Percentiles rank a stretch among this genome's conserved stretches.
These are phyloP conservation scores for Myopa tessellatipennis DNA, from an alignment of 2,888 invertebrate genomes.

Conservation along the genomic window DNA sequence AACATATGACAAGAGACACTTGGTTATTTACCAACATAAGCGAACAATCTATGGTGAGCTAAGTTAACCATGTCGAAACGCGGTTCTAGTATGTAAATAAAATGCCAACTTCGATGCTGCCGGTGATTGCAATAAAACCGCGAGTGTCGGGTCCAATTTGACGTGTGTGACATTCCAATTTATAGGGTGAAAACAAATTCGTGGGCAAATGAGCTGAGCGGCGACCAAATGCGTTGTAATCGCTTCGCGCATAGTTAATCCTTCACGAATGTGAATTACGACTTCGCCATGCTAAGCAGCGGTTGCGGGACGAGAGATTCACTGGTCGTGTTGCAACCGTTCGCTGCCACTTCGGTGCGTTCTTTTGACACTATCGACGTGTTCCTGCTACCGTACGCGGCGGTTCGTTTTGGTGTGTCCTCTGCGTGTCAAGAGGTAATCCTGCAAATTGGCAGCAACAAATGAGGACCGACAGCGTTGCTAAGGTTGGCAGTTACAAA, in stretches of 20 bases:
- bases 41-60: too few relatives aligned
- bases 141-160: slow-evolving; percentile 22
- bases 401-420: slow-evolving; percentile 20
- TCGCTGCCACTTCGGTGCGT: slow-evolving; percentile 11
- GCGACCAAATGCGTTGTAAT: not conserved
- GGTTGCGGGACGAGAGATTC: not conserved
- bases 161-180: slow-evolving; percentile 34
- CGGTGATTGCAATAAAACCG: not conserved
- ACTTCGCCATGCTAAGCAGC: not conserved
- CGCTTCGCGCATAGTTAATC: not conserved
- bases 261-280: slow-evolving; percentile 29
- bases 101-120: not conserved
- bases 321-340: not conserved
- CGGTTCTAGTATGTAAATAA: slow-evolving; percentile 23
- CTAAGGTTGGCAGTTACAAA: slow-evolving; percentile 50
- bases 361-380: slow-evolving; percentile 12
- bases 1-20: too few relatives aligned
- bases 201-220: not conserved
- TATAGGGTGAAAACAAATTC: slow-evolving; percentile 30
- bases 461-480: slow-evolving; percentile 27
- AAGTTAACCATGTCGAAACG: not conserved
- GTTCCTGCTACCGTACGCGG: not conserved
- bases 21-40: too few relatives aligned
- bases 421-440: slow-evolving; percentile 44
- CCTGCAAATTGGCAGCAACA: slow-evolving; percentile 42